phyloP scores from a whole-genome alignment of 2,888 invertebrate species.

The Trichogramma dendrolimi region DNA sequence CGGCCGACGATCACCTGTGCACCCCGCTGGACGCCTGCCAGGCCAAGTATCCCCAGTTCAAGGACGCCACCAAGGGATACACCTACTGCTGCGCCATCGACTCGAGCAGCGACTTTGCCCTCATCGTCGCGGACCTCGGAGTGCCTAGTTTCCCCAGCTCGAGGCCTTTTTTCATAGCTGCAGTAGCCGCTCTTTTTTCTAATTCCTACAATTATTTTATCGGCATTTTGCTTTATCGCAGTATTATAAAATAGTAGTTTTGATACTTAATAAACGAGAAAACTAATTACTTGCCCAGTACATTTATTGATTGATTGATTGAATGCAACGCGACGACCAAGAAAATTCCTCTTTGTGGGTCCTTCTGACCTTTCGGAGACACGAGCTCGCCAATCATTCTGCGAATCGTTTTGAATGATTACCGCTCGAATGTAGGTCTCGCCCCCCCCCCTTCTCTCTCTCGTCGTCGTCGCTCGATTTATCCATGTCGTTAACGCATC shows the following conservation, averaged over 20 bases:
- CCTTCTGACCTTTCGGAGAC: no score
- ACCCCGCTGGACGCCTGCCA: not conserved
- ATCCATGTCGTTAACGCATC: no score
- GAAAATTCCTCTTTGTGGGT: no score
- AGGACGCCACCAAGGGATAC: conserved; percentile 37
- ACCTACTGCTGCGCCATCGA: conserved; percentile 48
- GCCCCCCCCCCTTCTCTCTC: no score
- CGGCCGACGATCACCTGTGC: conserved; percentile 10
- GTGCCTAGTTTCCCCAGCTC: conserved; percentile 16
- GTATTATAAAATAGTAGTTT: conserved; percentile 11
- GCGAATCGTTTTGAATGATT: no score
- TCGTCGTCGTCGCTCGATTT: no score
- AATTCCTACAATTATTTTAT: conserved; percentile 11
- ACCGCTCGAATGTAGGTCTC: no score
- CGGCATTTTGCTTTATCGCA: not conserved
- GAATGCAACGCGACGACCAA: no score
- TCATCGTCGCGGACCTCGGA: conserved; percentile 10
- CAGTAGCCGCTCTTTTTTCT: conserved; percentile 4
- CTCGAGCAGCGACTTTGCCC: conserved; percentile 17
- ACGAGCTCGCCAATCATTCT: no score
- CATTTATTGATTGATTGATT: no score
- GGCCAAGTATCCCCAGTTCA: conserved; percentile 24
- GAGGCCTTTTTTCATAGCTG: conserved; percentile 6
- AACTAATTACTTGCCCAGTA: no score
- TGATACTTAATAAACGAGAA: no score